Percentiles rank a stretch among this genome's conserved stretches.
These are phyloP conservation scores for Theristicus caerulescens DNA, from an alignment of 2,113 vertebrate species.

Conservation along the genomic window DNA sequence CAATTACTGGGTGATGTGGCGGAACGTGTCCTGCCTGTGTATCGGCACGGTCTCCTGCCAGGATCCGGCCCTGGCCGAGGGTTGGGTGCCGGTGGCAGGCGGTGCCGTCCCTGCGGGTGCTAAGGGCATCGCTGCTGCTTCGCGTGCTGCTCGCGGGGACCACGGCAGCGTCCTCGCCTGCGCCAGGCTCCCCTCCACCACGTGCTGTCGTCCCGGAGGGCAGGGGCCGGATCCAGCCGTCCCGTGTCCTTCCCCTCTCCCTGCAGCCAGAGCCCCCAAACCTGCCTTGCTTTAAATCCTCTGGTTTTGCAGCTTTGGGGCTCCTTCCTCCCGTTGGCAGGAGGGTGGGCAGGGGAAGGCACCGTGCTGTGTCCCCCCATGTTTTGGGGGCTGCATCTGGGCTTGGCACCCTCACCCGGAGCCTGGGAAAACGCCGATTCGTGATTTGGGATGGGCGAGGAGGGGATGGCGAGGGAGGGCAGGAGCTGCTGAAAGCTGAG, in stretches of 20 bases:
- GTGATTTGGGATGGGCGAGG: background rate
- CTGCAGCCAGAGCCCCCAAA: background rate
- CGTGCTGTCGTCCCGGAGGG: fast-evolving
- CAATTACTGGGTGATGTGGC: background rate
- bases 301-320: too few species aligned
- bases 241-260: background rate
- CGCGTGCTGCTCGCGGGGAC: background rate
- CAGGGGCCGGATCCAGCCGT: background rate
- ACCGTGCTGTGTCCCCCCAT: fast-evolving
- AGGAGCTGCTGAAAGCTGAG: background rate
- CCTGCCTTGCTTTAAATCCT: background rate
- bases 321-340: background rate
- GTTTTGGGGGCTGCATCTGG: background rate
- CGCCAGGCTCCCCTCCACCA: fast-evolving
- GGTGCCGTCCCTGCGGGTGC: background rate
- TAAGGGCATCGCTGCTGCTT: background rate
- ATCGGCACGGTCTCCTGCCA: background rate
- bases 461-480: background rate
- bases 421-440: fast-evolving
- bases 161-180: fast-evolving
- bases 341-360: background rate
- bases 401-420: fast-evolving
- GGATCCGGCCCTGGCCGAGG: background rate
- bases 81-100: background rate
- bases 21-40: background rate